These are phyloP conservation scores for Drosophila rellima DNA, from an alignment of 2,888 invertebrate species.

Conservation along the genomic window DNA sequence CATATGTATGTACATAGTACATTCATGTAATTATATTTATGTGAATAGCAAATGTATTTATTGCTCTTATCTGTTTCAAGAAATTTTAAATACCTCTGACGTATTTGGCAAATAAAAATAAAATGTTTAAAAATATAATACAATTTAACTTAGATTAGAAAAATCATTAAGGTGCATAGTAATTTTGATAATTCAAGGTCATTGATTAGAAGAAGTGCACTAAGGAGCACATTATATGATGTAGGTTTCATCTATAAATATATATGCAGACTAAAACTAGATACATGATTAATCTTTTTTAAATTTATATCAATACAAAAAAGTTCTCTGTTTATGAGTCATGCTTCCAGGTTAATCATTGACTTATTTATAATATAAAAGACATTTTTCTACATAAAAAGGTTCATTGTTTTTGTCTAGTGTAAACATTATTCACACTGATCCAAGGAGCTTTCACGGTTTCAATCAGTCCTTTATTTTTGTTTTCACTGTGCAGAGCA, in stretches of 20 bases:
- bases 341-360: conserved; percentile 3
- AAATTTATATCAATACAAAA: not conserved
- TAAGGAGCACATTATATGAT: not conserved
- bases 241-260: not conserved
- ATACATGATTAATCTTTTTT: not conserved
- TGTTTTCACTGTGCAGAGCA: conserved; percentile 14
- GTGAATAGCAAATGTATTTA: conserved; percentile 25
- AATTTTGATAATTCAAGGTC: conserved; percentile 57
- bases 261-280: not conserved
- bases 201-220: conserved; percentile 20
- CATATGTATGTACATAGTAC: not conserved
- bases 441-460: not conserved
- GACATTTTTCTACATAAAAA: not conserved
- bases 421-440: not conserved
- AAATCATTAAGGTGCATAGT: conserved; percentile 18
- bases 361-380: conserved; percentile 7
- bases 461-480: not conserved
- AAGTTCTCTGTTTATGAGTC: not conserved
- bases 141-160: conserved; percentile 43
- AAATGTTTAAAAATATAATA: conserved; percentile 42
- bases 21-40: conserved; percentile 4
- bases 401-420: conserved; percentile 13
- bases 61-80: conserved; percentile 37
- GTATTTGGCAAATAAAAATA: conserved; percentile 31
- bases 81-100: conserved; percentile 44